Conservation (phyloP, 2,888 invertebrate species). For the Seira musarum region DNA sequence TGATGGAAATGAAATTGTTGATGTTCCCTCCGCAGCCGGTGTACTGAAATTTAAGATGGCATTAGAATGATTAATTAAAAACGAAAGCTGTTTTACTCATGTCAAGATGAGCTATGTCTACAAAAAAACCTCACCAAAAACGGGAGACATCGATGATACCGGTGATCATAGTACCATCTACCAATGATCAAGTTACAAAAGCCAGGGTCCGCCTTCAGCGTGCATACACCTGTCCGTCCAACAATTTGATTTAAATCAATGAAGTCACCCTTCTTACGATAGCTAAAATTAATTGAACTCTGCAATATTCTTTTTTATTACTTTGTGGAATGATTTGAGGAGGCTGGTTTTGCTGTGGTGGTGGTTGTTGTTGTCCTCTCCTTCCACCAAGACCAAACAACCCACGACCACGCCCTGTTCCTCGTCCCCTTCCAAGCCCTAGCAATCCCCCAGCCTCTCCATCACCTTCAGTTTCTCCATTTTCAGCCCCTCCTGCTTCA, state of each 20-base stretch:
- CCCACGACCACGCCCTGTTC: neutral
- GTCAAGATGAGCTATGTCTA: no score
- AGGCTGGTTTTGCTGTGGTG: neutral
- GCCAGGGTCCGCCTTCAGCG: slow-evolving; percentile 28
- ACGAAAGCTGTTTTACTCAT: neutral
- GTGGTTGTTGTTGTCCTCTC: neutral
- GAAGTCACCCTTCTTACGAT: neutral
- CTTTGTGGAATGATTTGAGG: slow-evolving; percentile 14
- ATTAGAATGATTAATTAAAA: neutral
- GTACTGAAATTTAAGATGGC: slow-evolving; percentile 3
- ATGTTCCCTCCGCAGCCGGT: slow-evolving; percentile 45
- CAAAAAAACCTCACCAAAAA: slow-evolving; percentile 37
- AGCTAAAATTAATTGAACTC: neutral
- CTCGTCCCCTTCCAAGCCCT: neutral
- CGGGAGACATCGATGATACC: slow-evolving; percentile 41
- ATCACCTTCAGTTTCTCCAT: neutral
- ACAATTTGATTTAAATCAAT: neutral
- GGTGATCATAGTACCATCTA: slow-evolving; percentile 40
- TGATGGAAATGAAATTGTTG: slow-evolving; percentile 24
- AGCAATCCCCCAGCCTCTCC: neutral
- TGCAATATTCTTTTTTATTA: neutral
- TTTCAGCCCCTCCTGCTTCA: neutral
- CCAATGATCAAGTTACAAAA: slow-evolving; percentile 42
- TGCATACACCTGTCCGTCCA: slow-evolving; percentile 25
- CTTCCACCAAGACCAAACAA: neutral